Conservation (phyloP, 2,888 invertebrate species). For the Norana najaformis region DNA sequence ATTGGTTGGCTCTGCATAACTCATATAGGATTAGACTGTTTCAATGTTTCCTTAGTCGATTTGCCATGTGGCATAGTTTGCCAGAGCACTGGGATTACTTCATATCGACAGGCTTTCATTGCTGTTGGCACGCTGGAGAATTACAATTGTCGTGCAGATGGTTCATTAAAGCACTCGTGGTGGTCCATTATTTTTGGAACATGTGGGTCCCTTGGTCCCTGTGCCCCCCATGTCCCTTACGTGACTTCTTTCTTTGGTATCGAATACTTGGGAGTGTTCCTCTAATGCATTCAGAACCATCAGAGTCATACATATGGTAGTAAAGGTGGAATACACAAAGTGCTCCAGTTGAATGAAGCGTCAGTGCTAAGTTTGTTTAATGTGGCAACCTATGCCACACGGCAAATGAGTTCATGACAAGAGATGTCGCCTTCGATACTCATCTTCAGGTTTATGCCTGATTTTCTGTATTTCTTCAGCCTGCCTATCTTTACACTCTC, state of each 20-base stretch:
- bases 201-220: background rate
- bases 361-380: background rate
- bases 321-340: background rate
- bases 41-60: background rate
- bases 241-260: background rate
- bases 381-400: too few relatives aligned
- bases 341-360: background rate
- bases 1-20: background rate
- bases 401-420: constrained; percentile 13
- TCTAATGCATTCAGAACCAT: background rate
- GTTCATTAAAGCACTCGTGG: background rate
- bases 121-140: background rate
- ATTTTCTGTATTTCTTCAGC: too few relatives aligned
- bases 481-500: background rate
- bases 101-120: background rate
- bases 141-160: background rate
- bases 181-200: background rate
- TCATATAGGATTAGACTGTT: constrained; percentile 6
- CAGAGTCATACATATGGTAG: background rate
- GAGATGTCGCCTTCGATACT: background rate
- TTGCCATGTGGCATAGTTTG: background rate
- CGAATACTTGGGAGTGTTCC: background rate
- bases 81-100: constrained; percentile 5
- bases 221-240: background rate
- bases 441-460: background rate